A percentile compares a stretch with the other conserved stretches of the same genome.
Conservation (phyloP, 64 coral and sea anemone species). For the Exaiptasia diaphana region DNA sequence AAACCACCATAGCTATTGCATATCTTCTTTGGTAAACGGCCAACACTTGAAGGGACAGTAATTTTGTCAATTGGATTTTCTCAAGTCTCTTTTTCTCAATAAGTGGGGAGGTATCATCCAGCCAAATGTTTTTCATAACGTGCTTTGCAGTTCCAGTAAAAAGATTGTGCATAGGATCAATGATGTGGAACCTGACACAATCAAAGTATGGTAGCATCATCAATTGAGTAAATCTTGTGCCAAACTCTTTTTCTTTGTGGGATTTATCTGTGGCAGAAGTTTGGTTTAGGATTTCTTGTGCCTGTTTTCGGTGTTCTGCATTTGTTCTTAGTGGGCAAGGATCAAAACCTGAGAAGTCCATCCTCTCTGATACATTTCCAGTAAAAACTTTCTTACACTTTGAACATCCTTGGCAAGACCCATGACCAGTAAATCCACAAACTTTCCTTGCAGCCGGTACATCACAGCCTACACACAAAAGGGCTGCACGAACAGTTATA, state of each 20-base stretch:
- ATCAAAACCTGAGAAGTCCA: constrained; percentile 62
- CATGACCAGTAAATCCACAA: constrained; percentile 50
- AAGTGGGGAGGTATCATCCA: constrained; percentile 32
- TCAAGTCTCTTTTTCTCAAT: constrained; percentile 12
- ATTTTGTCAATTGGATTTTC: constrained; percentile 39
- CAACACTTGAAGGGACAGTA: constrained; percentile 19
- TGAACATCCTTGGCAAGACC: constrained; percentile 20
- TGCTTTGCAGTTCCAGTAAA: constrained; percentile 59
- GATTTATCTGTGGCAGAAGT: constrained; percentile 18
- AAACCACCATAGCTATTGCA: constrained; percentile 57
- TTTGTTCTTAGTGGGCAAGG: neutral
- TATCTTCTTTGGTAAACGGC: constrained; percentile 36
- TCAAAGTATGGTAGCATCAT: constrained; percentile 46
- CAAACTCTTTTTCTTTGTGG: neutral
- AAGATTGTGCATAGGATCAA: constrained; percentile 57
- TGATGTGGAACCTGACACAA: constrained; percentile 35
- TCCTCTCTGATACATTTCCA: neutral
- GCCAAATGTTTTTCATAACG: constrained; percentile 48
- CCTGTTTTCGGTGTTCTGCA: constrained; percentile 9
- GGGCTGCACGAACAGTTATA: constrained; percentile 5
- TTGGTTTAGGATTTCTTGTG: constrained; percentile 37
- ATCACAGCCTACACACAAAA: constrained; percentile 49
- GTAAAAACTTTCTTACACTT: constrained; percentile 29
- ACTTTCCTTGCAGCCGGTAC: constrained; percentile 51
- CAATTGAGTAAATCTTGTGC: constrained; percentile 21